These are phyloP conservation scores for Oreochromis mossambicus DNA, from an alignment of 2,797 vertebrate genomes.

Conservation along the genomic window DNA sequence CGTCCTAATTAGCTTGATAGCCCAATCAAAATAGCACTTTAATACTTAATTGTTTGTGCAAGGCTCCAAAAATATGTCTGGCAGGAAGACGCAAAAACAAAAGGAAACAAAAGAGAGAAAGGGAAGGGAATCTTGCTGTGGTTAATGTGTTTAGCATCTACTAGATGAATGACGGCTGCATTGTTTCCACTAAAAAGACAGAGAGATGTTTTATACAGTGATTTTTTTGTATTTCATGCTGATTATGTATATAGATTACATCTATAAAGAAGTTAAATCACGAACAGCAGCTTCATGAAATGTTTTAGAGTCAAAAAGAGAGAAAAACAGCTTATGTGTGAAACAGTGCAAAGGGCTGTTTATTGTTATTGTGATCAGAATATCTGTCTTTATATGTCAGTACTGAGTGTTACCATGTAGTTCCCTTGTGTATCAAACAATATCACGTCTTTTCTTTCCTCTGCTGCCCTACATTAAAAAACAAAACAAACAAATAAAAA, in stretches of 20 bases:
- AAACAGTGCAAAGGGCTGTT: not conserved
- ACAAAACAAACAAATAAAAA: not conserved
- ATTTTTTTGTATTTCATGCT: not conserved
- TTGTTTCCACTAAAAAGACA: not conserved
- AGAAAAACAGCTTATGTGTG: not conserved
- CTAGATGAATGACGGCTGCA: not conserved
- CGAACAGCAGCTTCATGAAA: not conserved
- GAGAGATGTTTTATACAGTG: not conserved
- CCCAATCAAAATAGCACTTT: slow-evolving; percentile 42
- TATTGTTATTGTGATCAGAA: not conserved
- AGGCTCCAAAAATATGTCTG: not conserved
- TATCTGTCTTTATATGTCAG: not conserved
- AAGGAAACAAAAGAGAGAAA: not conserved
- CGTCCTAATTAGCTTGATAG: slow-evolving; percentile 45
- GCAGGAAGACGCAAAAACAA: not conserved
- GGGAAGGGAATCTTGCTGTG: not conserved
- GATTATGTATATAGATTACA: not conserved
- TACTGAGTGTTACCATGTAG: not conserved
- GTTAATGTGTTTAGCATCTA: not conserved
- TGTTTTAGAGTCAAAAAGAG: not conserved
- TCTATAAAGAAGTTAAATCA: not conserved
- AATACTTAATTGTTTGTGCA: slow-evolving; percentile 8
- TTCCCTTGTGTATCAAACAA: not conserved
- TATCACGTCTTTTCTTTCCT: not conserved
- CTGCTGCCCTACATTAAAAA: not conserved